phyloP scores from a whole-genome alignment of 2,113 vertebrate species.

The Eolophus roseicapilla region DNA sequence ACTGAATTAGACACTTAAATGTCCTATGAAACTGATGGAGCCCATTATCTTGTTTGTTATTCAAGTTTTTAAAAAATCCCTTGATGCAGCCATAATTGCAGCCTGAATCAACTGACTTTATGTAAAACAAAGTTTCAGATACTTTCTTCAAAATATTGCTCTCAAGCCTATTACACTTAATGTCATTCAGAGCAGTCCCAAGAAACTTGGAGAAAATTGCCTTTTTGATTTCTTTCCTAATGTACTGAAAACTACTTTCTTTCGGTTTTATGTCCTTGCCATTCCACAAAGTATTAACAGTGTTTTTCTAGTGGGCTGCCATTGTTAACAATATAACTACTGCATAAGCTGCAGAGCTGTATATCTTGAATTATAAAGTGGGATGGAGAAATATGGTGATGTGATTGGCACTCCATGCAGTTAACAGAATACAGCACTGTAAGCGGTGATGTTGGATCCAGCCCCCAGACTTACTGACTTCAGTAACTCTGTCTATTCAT shows the following conservation, averaged over 20 bases:
- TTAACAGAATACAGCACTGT: neutral
- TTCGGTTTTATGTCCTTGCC: slow-evolving; percentile 7
- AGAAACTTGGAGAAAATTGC: slow-evolving; percentile 18
- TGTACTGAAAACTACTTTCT: neutral
- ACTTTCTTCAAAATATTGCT: slow-evolving; percentile 38
- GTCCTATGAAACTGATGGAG: slow-evolving; percentile 1
- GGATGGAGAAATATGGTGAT: neutral
- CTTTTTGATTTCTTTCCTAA: neutral
- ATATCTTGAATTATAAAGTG: neutral
- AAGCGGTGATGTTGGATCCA: neutral
- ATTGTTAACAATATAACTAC: neutral
- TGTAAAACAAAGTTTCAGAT: slow-evolving; percentile 19
- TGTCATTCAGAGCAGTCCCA: neutral
- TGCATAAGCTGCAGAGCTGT: neutral
- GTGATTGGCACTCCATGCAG: neutral
- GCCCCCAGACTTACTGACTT: neutral
- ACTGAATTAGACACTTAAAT: slow-evolving; percentile 19
- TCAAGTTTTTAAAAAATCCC: slow-evolving; percentile 44
- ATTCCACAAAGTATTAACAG: neutral
- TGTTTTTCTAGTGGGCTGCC: neutral
- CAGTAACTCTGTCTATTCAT: neutral
- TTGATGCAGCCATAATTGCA: slow-evolving; percentile 25
- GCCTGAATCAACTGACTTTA: slow-evolving; percentile 9
- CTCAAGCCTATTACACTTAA: neutral
- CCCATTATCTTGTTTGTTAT: slow-evolving; percentile 41